A percentile compares a stretch with the other conserved stretches of the same genome.
Evolutionary conservation across 2,888 invertebrate species (phyloP).

Genomic region (Rotaria magnacalcarata): DNA sequence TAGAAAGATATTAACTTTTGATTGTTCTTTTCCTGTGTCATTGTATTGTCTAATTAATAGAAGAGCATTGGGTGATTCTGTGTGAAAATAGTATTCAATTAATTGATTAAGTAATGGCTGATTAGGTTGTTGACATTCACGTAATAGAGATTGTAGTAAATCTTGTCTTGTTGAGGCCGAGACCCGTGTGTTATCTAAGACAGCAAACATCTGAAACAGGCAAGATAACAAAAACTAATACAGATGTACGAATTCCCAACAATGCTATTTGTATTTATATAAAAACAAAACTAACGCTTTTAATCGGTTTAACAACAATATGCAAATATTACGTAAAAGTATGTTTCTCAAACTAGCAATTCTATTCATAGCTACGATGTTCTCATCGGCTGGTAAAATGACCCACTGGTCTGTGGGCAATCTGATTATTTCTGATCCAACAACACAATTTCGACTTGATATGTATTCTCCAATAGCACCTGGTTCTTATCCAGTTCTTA

Average conservation of each 20-base stretch:
- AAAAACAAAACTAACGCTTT: not conserved
- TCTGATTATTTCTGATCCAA: constrained; percentile 8
- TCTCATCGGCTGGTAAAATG: not conserved
- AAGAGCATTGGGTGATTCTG: not conserved
- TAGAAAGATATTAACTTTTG: not conserved
- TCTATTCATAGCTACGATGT: not conserved
- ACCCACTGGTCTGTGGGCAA: not conserved
- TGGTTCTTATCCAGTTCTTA: constrained; percentile 38
- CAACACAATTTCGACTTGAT: constrained; percentile 35
- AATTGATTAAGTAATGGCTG: not conserved
- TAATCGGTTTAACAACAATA: not conserved
- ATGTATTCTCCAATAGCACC: constrained; percentile 43
- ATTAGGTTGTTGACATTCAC: not conserved
- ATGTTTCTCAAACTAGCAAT: not conserved
- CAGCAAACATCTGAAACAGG: not conserved
- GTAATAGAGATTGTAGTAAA: not conserved
- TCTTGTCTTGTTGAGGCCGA: not conserved
- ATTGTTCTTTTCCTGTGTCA: constrained; percentile 10
- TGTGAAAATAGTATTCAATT: constrained; percentile 28
- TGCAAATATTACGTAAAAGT: not conserved
- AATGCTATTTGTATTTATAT: not conserved
- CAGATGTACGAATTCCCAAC: not conserved
- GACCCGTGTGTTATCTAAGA: not conserved
- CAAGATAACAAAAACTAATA: not conserved
- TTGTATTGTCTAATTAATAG: not conserved